phyloP scores from a whole-genome alignment of 2,888 invertebrate genomes.

The Amblyteles armatorius region DNA sequence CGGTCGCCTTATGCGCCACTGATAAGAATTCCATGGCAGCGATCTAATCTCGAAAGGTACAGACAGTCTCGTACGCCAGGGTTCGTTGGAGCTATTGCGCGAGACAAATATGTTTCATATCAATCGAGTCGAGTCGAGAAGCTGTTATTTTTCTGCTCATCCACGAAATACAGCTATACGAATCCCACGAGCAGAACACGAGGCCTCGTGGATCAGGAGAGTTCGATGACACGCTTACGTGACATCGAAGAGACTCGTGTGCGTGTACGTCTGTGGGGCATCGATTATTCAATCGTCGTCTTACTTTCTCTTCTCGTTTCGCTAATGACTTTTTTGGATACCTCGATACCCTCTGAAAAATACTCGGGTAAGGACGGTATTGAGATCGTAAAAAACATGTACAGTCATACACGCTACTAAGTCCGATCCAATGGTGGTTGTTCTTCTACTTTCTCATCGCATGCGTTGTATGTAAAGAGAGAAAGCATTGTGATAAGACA shows the following conservation, averaged over 20 bases:
- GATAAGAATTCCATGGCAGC: not conserved
- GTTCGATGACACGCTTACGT: conserved; percentile 60
- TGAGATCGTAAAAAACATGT: not conserved
- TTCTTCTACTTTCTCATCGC: not conserved
- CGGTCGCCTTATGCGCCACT: not conserved
- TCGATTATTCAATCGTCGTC: conserved; percentile 58
- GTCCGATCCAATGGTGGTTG: not conserved
- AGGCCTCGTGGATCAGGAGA: conserved; percentile 35
- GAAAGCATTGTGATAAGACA: not conserved
- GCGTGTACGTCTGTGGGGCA: not conserved
- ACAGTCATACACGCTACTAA: not conserved
- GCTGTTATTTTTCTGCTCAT: not conserved
- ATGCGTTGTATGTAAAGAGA: not conserved
- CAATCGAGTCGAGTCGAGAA: not conserved
- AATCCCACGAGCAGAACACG: conserved; percentile 6
- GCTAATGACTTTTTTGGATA: conserved; percentile 47
- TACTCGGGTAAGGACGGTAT: not conserved
- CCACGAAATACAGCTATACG: not conserved
- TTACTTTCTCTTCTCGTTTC: conserved; percentile 54
- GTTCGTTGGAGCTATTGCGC: not conserved
- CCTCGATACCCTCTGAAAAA: not conserved
- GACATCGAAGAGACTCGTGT: conserved; percentile 42
- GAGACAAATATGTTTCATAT: not conserved
- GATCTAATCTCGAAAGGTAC: not conserved
- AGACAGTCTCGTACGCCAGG: not conserved